Conservation (phyloP, 35 echinoderm and acorn worm genomes). For the Stichopus chloronotus region DNA sequence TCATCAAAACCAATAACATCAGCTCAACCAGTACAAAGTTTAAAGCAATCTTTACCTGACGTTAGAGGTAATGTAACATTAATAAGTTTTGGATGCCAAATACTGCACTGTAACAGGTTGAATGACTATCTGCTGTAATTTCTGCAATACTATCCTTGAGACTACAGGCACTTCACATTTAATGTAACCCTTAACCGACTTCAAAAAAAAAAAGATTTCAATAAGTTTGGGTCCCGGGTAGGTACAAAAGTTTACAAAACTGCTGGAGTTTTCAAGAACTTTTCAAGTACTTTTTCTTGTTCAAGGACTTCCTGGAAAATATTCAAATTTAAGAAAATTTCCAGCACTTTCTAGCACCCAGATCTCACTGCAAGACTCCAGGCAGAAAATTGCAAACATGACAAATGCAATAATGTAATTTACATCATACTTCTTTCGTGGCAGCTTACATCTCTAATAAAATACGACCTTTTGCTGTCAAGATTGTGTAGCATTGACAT, state of each 20-base stretch:
- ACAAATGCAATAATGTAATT: no score
- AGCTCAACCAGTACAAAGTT: conserved; percentile 10
- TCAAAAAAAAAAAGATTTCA: neutral
- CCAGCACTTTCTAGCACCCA: conserved; percentile 4
- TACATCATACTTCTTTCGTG: no score
- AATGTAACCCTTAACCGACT: conserved; percentile 25
- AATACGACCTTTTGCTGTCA: no score
- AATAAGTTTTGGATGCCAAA: conserved; percentile 15
- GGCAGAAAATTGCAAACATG: neutral
- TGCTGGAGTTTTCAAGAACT: conserved; percentile 10
- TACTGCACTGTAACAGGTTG: conserved; percentile 6
- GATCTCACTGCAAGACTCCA: neutral
- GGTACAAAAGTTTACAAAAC: neutral
- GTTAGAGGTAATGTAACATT: neutral
- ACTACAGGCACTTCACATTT: neutral
- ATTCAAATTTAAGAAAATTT: conserved; percentile 14
- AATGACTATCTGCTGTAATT: neutral
- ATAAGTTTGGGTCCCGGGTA: neutral
- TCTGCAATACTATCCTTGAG: neutral
- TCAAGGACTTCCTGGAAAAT: conserved; percentile 1
- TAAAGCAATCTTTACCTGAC: neutral
- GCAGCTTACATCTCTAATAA: no score
- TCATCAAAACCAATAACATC: neutral
- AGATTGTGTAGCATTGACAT: no score
- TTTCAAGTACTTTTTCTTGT: conserved; percentile 11